phyloP scores from a whole-genome alignment of 2,888 invertebrate species.

The Thymelicus lineola region DNA sequence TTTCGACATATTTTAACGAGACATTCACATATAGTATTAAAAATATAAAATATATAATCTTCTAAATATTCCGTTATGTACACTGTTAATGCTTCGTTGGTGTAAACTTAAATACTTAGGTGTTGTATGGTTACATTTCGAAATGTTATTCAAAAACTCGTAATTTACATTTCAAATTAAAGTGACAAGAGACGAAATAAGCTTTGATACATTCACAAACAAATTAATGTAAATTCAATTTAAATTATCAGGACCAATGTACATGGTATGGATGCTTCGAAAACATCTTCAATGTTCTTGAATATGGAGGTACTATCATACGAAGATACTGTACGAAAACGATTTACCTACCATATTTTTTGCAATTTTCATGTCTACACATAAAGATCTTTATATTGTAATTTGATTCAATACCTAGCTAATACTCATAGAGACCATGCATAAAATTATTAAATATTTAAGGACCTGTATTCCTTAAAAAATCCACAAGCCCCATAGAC shows the following conservation, averaged over 20 bases:
- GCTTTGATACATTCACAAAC: constrained; percentile 15
- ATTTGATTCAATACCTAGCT: constrained; percentile 17
- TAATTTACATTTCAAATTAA: constrained; percentile 7
- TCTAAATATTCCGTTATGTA: constrained; percentile 31
- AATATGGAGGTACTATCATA: background rate
- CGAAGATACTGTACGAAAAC: background rate
- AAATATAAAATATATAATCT: constrained; percentile 31
- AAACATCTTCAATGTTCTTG: background rate
- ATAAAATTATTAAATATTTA: constrained; percentile 16
- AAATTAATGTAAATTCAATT: constrained; percentile 15
- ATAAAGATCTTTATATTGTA: background rate
- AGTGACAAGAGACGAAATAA: background rate
- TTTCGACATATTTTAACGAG: constrained; percentile 35
- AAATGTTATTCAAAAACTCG: constrained; percentile 27
- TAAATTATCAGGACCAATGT: constrained; percentile 23
- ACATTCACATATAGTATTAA: constrained; percentile 38
- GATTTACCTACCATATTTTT: background rate
- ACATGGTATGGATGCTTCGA: constrained; percentile 2
- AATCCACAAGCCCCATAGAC: constrained; percentile 13
- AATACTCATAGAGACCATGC: constrained; percentile 33
- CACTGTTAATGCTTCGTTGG: constrained; percentile 37
- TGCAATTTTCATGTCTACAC: background rate
- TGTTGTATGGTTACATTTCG: constrained; percentile 31
- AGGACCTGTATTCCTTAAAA: constrained; percentile 8
- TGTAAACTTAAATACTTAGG: constrained; percentile 36